phyloP scores from a whole-genome alignment of 2,797 vertebrate genomes.

The Saguinus oedipus region DNA sequence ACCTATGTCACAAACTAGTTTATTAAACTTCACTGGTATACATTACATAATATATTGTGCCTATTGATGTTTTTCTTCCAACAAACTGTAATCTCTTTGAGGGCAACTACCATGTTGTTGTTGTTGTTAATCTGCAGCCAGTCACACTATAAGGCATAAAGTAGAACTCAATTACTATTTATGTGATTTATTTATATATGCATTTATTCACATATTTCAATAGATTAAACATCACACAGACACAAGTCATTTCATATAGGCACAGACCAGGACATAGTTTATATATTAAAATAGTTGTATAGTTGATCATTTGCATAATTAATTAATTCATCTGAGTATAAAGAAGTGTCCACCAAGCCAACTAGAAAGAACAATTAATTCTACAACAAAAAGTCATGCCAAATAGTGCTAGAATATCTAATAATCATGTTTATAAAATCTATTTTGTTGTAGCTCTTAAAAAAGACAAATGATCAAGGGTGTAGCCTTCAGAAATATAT shows the following conservation, averaged over 20 bases:
- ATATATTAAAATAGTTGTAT: conserved; percentile 43
- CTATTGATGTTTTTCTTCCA: neutral
- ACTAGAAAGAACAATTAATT: conserved; percentile 38
- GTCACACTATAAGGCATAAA: neutral
- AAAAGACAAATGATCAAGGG: conserved; percentile 3
- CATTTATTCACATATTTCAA: conserved; percentile 17
- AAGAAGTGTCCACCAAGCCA: conserved; percentile 39
- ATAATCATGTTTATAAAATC: conserved; percentile 37
- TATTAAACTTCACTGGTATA: neutral
- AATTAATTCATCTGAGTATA: conserved; percentile 45
- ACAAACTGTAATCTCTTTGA: conserved; percentile 8
- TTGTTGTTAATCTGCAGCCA: neutral
- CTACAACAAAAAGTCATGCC: conserved; percentile 24
- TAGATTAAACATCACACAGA: conserved; percentile 41
- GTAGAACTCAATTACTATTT: conserved; percentile 1
- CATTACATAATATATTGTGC: neutral
- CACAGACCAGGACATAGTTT: neutral
- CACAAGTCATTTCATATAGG: neutral
- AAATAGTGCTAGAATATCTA: conserved; percentile 34
- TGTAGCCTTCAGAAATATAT: conserved; percentile 8
- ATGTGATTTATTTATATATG: neutral
- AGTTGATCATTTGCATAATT: conserved; percentile 37
- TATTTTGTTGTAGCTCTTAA: conserved; percentile 7
- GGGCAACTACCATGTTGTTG: neutral
- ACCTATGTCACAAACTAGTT: neutral